Conservation (phyloP, 2,797 vertebrate species). For the Florisuga fusca region DNA sequence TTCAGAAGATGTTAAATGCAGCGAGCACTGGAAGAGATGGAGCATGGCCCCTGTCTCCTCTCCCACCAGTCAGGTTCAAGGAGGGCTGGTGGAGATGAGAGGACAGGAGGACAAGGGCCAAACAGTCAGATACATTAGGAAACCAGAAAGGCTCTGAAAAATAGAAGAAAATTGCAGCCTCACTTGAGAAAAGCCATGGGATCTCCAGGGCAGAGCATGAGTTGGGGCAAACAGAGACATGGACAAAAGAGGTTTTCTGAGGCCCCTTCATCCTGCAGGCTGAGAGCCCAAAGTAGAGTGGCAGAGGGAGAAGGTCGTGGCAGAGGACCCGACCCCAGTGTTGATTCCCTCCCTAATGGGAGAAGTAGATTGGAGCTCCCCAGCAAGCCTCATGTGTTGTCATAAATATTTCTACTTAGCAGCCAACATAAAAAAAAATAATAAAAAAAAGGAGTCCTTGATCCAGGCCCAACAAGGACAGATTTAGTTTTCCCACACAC, state of each 20-base stretch:
- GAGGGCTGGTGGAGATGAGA: background rate
- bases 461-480: background rate
- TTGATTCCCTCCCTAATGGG: background rate
- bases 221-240: background rate
- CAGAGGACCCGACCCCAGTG: accelerated
- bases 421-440: background rate
- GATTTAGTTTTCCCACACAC: accelerated
- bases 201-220: background rate
- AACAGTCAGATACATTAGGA: background rate
- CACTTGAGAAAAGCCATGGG: background rate
- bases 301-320: background rate
- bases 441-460: background rate
- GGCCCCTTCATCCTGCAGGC: accelerated
- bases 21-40: background rate
- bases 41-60: accelerated
- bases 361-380: background rate
- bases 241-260: background rate
- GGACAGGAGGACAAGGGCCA: background rate
- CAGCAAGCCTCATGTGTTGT: background rate
- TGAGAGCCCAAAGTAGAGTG: background rate
- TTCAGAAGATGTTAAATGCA: background rate
- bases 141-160: background rate
- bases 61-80: background rate
- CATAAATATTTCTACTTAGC: background rate
- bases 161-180: background rate